A percentile compares a stretch with the other conserved stretches of the same genome.
Evolutionary conservation across 2,888 invertebrate species (phyloP).

Genomic region (Scaptodrosophila latifasciaeformis): DNA sequence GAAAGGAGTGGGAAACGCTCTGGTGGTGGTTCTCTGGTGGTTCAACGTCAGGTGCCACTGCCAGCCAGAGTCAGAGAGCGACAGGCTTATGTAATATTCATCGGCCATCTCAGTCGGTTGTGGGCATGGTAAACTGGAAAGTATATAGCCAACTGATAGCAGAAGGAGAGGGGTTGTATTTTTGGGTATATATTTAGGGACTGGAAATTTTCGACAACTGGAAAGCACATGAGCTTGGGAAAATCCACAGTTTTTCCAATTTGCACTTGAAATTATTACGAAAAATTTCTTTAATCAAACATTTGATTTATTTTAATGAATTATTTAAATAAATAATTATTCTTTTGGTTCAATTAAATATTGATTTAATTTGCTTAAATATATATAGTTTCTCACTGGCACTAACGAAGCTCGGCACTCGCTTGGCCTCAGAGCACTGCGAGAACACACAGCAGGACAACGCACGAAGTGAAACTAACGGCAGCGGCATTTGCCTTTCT

Average conservation of each 20-base stretch:
- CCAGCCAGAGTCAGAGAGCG: slow-evolving; percentile 27
- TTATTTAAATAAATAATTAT: slow-evolving; percentile 9
- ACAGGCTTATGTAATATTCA: slow-evolving; percentile 25
- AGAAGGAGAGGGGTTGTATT: not conserved
- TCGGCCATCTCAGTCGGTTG: slow-evolving; percentile 39
- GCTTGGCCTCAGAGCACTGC: slow-evolving; percentile 64
- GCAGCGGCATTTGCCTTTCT: slow-evolving; percentile 64
- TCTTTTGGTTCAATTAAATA: slow-evolving; percentile 10
- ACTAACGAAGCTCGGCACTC: slow-evolving; percentile 55
- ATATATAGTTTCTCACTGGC: slow-evolving; percentile 40
- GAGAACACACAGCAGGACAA: slow-evolving; percentile 72
- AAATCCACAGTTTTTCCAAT: slow-evolving; percentile 16
- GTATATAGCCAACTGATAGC: slow-evolving; percentile 4
- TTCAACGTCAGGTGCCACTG: too few relatives aligned
- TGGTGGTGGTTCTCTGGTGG: too few relatives aligned
- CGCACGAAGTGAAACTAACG: slow-evolving; percentile 73
- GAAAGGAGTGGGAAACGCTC: too few relatives aligned
- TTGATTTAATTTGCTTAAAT: slow-evolving; percentile 2
- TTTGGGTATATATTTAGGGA: slow-evolving; percentile 5
- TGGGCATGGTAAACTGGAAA: slow-evolving; percentile 20
- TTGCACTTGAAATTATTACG: slow-evolving; percentile 25
- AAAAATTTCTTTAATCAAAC: not conserved
- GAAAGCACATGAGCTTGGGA: slow-evolving; percentile 24
- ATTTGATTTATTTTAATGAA: too few relatives aligned
- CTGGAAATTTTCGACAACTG: slow-evolving; percentile 54